Evolutionary conservation across 2,113 vertebrate species (phyloP).

Genomic region (Corvus hawaiiensis): DNA sequence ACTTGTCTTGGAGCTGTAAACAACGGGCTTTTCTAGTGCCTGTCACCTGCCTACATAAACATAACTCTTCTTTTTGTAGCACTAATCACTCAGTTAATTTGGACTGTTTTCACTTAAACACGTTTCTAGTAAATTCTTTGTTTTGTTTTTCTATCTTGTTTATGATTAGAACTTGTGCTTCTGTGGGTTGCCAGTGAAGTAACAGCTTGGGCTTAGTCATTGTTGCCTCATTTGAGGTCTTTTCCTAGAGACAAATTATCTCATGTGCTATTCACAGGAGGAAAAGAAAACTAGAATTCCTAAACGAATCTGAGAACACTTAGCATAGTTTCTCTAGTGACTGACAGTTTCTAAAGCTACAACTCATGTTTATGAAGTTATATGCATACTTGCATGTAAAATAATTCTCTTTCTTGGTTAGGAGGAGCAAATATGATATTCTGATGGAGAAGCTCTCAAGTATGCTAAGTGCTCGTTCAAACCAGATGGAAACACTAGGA

Average conservation of each 20-base stretch:
- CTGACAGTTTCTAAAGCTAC: background rate
- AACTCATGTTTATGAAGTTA: background rate
- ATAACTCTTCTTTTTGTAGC: background rate
- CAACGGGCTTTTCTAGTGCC: background rate
- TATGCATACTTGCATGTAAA: background rate
- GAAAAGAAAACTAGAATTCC: background rate
- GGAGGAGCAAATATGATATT: slow-evolving; percentile 90
- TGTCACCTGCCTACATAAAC: background rate
- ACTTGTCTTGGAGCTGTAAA: background rate
- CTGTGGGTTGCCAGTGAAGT: background rate
- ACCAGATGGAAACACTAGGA: slow-evolving; percentile 74
- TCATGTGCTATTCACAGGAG: background rate
- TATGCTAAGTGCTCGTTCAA: slow-evolving; percentile 73
- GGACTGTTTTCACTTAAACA: background rate
- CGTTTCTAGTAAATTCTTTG: background rate
- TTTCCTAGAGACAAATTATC: background rate
- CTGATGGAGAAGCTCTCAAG: slow-evolving; percentile 87
- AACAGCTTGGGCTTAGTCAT: background rate
- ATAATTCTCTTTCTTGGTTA: slow-evolving; percentile 47
- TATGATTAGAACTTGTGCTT: background rate
- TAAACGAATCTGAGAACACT: background rate
- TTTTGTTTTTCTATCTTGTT: background rate
- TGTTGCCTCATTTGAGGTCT: background rate
- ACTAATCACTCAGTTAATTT: background rate
- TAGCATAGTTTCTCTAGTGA: background rate